Evolutionary conservation across 2,888 invertebrate species (phyloP), one percentile per base, ranked within the genome.

Genomic region (Crocallis elinguaria): DNA sequence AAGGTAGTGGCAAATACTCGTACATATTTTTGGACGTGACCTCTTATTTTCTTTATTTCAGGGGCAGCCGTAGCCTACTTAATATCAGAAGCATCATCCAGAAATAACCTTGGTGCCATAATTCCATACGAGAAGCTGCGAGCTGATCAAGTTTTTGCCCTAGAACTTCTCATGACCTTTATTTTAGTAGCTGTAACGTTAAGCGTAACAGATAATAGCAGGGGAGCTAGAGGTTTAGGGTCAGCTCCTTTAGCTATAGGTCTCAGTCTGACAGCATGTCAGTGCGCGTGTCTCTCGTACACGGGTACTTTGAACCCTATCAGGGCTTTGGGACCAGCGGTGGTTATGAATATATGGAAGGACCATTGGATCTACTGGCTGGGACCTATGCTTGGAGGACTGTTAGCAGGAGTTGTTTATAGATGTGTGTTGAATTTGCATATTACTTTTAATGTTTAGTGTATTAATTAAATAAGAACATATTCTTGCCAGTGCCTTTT

Each of bases 221-320:
- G 75, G 39, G 75, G 75, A 0, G 60, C 60, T 0, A 63, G 57
- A 19, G 75, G 74, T 0, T 53, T 76, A 8, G 77, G 68, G 0
- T 77, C 78, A 1, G 50, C 66, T 0, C 36, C 77, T 9, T 35
- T 77, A n/a, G 70, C 73, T 3, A 55, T 76, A 16, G 77, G 77
- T 0, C 12, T 76, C 0, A 66, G 69, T 38, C 1, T 76, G 0
- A 51, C 73, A 3, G 75, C 66, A 2, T 69, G 75, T 2, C 57
- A 70, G 27, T 70, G 69, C 27, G 57, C 68, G 0, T 62, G 69
- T 19, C 32, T 64, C 0, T 64, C 66, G 0, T 77, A 73, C n/a
- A 65, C 67, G 0, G 66, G 58, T 0, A 65, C 65, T 0, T 21
- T 77, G 19, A 77, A 73, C 19, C 78, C 77, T 0, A 62, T 65